A percentile compares a stretch with the other conserved stretches of the same genome.
Conservation (phyloP, 2,888 invertebrate species). For the Hydrotaea cyrtoneurina region DNA sequence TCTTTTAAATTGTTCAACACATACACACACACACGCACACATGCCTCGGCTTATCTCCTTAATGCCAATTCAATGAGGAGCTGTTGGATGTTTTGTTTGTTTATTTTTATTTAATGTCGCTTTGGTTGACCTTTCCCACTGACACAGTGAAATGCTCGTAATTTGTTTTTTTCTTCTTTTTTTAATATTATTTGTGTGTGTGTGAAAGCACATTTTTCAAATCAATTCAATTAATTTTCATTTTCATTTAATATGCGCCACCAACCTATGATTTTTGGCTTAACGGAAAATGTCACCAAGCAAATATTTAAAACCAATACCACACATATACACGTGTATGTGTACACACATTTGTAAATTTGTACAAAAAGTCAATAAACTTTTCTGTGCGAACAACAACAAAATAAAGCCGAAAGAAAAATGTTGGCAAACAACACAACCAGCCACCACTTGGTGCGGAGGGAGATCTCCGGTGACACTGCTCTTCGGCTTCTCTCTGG, state of each 20-base stretch:
- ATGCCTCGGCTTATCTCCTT: background rate
- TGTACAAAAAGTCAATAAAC: constrained; percentile 61
- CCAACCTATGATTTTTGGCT: background rate
- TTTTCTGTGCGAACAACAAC: constrained; percentile 46
- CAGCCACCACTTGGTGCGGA: constrained; percentile 49
- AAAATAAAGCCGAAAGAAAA: constrained; percentile 35
- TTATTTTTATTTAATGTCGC: constrained; percentile 6
- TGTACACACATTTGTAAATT: background rate
- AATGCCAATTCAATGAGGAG: constrained; percentile 23
- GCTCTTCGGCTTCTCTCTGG: background rate
- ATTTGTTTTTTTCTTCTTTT: no score
- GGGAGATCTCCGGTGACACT: constrained; percentile 49
- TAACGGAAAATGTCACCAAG: constrained; percentile 20
- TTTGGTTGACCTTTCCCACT: constrained; percentile 63
- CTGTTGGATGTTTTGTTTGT: no score
- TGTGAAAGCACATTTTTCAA: constrained; percentile 9
- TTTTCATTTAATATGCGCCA: constrained; percentile 4
- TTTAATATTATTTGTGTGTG: background rate
- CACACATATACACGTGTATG: background rate
- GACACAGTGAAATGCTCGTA: constrained; percentile 61
- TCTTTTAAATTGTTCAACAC: background rate
- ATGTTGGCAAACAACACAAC: constrained; percentile 48
- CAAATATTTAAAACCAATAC: background rate
- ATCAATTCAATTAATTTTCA: constrained; percentile 10
- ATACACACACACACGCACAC: background rate